A percentile compares a stretch with the other conserved stretches of the same genome.
Evolutionary conservation across 2,797 vertebrate genomes (phyloP).

Genomic region (Xenentodon cancila): DNA sequence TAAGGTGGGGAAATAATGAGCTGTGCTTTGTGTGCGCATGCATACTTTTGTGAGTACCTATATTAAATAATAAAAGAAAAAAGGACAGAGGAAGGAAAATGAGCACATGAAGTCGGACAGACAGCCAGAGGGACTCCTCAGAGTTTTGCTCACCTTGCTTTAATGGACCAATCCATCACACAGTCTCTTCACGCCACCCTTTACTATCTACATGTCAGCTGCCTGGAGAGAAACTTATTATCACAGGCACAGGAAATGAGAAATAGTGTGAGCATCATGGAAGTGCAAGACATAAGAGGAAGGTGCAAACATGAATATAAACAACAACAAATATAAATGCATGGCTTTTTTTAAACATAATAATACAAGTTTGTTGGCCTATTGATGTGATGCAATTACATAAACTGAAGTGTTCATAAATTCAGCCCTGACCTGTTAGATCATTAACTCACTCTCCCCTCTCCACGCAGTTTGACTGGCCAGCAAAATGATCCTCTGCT

Average conservation of each 20-base stretch:
- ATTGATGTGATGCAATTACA: conserved; percentile 10
- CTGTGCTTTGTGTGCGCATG: neutral
- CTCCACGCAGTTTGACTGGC: conserved; percentile 37
- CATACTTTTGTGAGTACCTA: conserved; percentile 4
- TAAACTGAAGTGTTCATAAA: conserved; percentile 29
- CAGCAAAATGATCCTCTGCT: conserved; percentile 51
- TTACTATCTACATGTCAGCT: conserved; percentile 40
- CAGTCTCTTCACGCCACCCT: conserved; percentile 48
- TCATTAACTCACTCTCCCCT: conserved; percentile 11
- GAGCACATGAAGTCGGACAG: conserved; percentile 22
- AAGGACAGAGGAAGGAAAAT: conserved; percentile 3
- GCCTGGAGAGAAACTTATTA: conserved; percentile 54
- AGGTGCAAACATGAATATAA: neutral
- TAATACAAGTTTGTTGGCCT: conserved; percentile 22
- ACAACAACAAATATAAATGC: conserved; percentile 7
- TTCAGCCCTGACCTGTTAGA: conserved; percentile 23
- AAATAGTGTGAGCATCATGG: conserved; percentile 7
- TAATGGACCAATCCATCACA: conserved; percentile 68
- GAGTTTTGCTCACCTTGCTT: conserved; percentile 54
- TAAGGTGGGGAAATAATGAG: conserved; percentile 28
- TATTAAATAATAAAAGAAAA: conserved; percentile 27
- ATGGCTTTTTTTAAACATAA: conserved; percentile 10
- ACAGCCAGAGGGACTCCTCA: conserved; percentile 46
- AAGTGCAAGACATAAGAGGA: conserved; percentile 13
- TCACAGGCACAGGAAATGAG: conserved; percentile 37